A percentile compares a stretch with the other conserved stretches of the same genome.
Conservation (phyloP, 2,797 vertebrate species). For the Rhinichthys osculus region DNA sequence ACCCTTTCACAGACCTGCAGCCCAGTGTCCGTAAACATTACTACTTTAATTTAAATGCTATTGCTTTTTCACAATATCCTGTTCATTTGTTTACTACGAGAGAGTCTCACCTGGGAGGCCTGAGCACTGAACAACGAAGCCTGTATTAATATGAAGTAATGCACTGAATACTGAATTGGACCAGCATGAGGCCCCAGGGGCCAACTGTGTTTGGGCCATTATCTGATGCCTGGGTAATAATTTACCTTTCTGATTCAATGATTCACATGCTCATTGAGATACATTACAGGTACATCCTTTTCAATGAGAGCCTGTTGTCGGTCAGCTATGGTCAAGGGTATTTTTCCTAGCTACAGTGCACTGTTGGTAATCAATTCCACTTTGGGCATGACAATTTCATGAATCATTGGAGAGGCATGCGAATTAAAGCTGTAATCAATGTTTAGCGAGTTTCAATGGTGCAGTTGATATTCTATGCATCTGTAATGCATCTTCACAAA, state of each 20-base stretch:
- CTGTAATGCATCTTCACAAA: conserved; percentile 56
- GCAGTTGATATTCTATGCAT: conserved; percentile 57
- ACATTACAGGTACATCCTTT: conserved; percentile 34
- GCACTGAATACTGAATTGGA: conserved; percentile 35
- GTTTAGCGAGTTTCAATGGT: conserved; percentile 58
- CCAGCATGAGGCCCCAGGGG: not conserved
- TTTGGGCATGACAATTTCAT: conserved; percentile 56
- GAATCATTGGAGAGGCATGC: conserved; percentile 52
- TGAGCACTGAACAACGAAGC: conserved; percentile 20
- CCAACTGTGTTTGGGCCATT: conserved; percentile 25
- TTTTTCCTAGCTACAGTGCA: conserved; percentile 34
- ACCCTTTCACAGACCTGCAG: not conserved
- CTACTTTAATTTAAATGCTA: conserved; percentile 38
- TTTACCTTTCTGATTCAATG: conserved; percentile 50
- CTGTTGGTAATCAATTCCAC: conserved; percentile 55
- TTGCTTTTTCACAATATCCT: conserved; percentile 45
- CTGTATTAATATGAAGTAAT: conserved; percentile 39
- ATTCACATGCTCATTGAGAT: conserved; percentile 52
- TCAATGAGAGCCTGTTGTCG: conserved; percentile 23
- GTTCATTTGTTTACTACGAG: conserved; percentile 44
- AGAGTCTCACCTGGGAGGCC: conserved; percentile 35
- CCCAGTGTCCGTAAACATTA: not conserved
- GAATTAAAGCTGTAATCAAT: conserved; percentile 55
- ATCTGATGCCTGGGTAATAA: conserved; percentile 46
- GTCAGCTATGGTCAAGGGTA: conserved; percentile 51